phyloP scores from a whole-genome alignment of 2,113 vertebrate species.

The Heliornis fulica region DNA sequence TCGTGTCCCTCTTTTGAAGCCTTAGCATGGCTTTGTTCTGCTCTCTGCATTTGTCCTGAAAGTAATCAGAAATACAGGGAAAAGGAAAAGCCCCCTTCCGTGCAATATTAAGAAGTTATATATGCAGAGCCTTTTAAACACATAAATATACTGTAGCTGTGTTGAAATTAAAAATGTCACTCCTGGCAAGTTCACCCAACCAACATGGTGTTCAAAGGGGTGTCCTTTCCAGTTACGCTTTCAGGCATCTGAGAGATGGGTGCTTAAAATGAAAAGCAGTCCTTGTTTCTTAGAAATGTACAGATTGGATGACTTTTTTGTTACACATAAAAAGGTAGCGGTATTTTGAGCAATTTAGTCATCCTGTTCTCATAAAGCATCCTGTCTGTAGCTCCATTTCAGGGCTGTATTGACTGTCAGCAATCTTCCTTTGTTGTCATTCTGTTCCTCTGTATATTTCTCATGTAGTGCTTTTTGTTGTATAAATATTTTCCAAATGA shows the following conservation, averaged over 20 bases:
- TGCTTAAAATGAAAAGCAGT: neutral
- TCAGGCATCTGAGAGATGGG: neutral
- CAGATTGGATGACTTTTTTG: neutral
- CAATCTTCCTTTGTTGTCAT: neutral
- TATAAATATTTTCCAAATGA: neutral
- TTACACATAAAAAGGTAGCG: neutral
- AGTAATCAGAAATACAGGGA: neutral
- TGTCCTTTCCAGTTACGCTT: neutral
- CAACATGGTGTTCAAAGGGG: neutral
- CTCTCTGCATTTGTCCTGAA: neutral
- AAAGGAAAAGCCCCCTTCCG: neutral
- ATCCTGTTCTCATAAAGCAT: neutral
- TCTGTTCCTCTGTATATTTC: neutral
- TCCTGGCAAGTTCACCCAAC: neutral
- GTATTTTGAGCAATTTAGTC: neutral
- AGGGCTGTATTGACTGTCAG: neutral
- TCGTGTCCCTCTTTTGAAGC: neutral
- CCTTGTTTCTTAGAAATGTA: neutral
- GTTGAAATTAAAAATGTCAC: conserved; percentile 18
- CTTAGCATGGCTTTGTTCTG: neutral
- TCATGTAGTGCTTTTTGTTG: neutral
- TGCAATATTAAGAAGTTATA: neutral
- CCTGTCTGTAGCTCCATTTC: conserved; percentile 33
- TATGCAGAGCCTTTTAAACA: neutral
- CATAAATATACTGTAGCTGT: neutral